phyloP scores from a whole-genome alignment of 2,888 invertebrate genomes.

The Pammene fasciana region DNA sequence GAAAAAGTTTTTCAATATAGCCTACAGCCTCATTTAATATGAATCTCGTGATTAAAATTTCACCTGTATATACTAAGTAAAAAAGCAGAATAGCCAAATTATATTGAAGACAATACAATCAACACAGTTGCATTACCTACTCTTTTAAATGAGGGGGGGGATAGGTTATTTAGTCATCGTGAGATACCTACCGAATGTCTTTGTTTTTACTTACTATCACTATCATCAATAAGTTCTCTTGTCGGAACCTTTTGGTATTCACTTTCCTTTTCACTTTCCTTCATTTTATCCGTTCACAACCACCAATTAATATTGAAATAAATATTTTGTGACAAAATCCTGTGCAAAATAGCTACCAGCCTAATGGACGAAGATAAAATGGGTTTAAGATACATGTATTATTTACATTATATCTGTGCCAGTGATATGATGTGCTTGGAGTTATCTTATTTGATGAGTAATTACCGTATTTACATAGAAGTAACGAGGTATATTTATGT shows the following conservation, averaged over 20 bases:
- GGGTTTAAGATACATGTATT: not conserved
- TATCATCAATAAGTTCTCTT: slow-evolving; percentile 40
- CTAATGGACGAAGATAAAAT: not conserved
- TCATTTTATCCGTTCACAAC: not conserved
- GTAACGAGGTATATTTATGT: not conserved
- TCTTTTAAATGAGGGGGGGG: no score
- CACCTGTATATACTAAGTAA: no score
- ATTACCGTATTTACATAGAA: not conserved
- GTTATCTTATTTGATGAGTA: slow-evolving; percentile 7
- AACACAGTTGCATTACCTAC: no score
- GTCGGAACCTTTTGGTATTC: slow-evolving; percentile 49
- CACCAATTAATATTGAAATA: no score
- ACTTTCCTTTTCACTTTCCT: slow-evolving; percentile 40
- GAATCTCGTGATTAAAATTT: no score
- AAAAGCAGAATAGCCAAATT: no score
- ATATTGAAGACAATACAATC: no score
- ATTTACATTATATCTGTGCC: slow-evolving; percentile 4
- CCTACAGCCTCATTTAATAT: no score
- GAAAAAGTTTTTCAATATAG: no score
- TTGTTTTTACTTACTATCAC: slow-evolving; percentile 24
- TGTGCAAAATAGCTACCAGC: not conserved
- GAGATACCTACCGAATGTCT: no score
- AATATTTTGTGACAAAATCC: not conserved
- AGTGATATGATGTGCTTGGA: not conserved
- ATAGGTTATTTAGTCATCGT: no score